These are phyloP conservation scores for Papilio demoleus DNA, from an alignment of 2,888 invertebrate genomes.

Conservation along the genomic window DNA sequence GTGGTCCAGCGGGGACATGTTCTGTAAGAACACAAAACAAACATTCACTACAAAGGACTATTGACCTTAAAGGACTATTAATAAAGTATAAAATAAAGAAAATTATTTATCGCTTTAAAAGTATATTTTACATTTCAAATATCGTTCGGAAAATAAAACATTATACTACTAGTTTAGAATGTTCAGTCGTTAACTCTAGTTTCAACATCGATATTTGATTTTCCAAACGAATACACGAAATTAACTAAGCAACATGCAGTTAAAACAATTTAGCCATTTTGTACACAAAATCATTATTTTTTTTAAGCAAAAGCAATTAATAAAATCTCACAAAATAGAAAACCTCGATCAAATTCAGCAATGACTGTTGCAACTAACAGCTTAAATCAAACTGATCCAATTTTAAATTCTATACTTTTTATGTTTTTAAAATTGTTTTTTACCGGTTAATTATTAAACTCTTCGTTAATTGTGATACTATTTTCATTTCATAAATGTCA, in stretches of 20 bases:
- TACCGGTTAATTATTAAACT: too few relatives aligned
- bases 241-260: conserved; percentile 53
- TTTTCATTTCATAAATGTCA: too few relatives aligned
- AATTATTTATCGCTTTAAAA: neutral
- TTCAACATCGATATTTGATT: too few relatives aligned
- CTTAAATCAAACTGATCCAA: too few relatives aligned
- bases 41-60: conserved; percentile 20
- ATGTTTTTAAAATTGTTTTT: too few relatives aligned
- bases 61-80: conserved; percentile 36
- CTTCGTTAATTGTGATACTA: too few relatives aligned
- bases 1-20: conserved; percentile 84
- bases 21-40: conserved; percentile 66
- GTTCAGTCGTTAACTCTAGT: too few relatives aligned
- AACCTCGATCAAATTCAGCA: too few relatives aligned
- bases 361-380: too few relatives aligned
- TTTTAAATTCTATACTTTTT: too few relatives aligned
- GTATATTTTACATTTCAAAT: neutral
- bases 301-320: neutral
- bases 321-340: conserved; percentile 28
- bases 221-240: conserved; percentile 13
- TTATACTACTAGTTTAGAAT: too few relatives aligned
- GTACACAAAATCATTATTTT: conserved; percentile 5
- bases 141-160: conserved; percentile 20
- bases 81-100: neutral
- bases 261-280: conserved; percentile 40